Evolutionary conservation across 2,113 vertebrate species (phyloP).

Genomic region (Paralichthys olivaceus): DNA sequence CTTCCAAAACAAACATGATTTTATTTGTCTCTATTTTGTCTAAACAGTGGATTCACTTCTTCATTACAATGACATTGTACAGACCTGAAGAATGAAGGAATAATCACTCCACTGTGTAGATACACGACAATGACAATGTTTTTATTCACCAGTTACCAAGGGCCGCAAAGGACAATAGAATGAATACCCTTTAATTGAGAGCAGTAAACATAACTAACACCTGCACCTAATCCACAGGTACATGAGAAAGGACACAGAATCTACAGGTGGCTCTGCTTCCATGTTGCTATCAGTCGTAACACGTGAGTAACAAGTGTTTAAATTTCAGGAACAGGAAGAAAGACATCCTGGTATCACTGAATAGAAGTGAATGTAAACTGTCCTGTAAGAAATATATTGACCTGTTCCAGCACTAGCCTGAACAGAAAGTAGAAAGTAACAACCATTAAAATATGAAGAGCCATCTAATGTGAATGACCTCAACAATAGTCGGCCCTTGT

Average conservation of each 20-base stretch:
- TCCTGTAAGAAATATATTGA: neutral
- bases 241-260: constrained; percentile 40
- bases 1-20: neutral
- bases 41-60: constrained; percentile 5
- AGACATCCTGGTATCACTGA: neutral
- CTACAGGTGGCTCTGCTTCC: constrained; percentile 36
- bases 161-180: neutral
- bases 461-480: no score
- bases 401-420: neutral
- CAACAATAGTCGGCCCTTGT: no score
- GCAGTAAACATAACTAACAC: neutral
- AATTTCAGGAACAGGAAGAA: neutral
- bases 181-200: neutral
- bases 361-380: neutral
- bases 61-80: constrained; percentile 7
- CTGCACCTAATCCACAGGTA: constrained; percentile 1
- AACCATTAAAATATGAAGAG: no score
- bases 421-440: no score
- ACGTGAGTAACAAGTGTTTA: neutral
- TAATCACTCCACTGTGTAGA: neutral
- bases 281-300: constrained; percentile 22
- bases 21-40: neutral
- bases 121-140: neutral
- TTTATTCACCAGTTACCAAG: constrained; percentile 4
- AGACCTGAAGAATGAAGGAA: constrained; percentile 3